phyloP scores from a whole-genome alignment of 2,797 vertebrate species.

The Tokudaia tokunoshimensis region DNA sequence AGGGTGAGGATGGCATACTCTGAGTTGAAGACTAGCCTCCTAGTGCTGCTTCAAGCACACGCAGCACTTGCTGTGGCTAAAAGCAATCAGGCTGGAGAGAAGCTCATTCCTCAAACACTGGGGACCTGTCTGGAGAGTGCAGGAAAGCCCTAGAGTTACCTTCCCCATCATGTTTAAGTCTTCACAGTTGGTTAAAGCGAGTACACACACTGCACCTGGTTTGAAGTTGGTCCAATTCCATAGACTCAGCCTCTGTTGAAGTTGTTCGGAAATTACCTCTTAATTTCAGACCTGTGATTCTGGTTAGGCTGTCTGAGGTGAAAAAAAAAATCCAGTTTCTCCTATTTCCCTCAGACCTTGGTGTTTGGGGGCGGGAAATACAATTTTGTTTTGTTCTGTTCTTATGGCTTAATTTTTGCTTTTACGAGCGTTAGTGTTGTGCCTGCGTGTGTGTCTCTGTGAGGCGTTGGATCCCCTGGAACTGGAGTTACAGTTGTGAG shows the following conservation, averaged over 20 bases:
- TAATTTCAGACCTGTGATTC: conserved; percentile 62
- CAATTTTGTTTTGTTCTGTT: background rate
- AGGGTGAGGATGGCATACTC: background rate
- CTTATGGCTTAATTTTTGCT: background rate
- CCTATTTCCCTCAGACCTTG: conserved; percentile 60
- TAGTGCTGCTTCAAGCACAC: background rate
- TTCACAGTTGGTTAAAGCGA: background rate
- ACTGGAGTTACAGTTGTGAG: background rate
- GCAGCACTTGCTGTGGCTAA: background rate
- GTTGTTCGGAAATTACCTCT: conserved; percentile 63
- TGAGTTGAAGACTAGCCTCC: background rate
- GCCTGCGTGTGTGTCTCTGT: background rate
- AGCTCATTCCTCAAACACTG: background rate
- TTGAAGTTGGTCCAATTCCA: conserved; percentile 9
- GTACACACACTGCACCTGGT: background rate
- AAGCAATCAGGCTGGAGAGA: background rate
- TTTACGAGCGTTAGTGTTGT: background rate
- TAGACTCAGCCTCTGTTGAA: conserved; percentile 57
- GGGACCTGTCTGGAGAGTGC: background rate
- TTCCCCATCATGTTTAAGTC: conserved; percentile 17
- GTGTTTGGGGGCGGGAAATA: conserved; percentile 34
- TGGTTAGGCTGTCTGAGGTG: conserved; percentile 28
- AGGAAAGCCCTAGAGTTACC: background rate
- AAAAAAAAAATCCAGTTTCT: conserved; percentile 50
- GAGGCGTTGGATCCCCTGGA: background rate